Percentiles rank a stretch among this genome's conserved stretches.
phyloP scores from a whole-genome alignment of 2,797 vertebrate genomes.

The Heliangelus exortis region DNA sequence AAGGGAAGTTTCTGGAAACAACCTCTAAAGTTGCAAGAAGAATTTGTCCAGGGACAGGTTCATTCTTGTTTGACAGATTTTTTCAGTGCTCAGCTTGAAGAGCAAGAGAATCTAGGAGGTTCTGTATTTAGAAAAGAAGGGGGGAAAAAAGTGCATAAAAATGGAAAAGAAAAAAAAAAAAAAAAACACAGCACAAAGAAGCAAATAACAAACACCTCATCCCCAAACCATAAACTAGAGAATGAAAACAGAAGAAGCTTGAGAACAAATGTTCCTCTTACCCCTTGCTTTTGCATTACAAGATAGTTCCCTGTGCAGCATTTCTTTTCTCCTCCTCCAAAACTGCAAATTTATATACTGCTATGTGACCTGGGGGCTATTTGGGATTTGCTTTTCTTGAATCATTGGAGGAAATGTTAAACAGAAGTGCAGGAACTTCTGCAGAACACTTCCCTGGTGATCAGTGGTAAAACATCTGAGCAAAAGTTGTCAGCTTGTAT shows the following conservation, averaged over 20 bases:
- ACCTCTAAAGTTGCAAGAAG: slow-evolving; percentile 20
- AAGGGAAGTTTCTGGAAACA: slow-evolving; percentile 4
- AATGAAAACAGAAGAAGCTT: not conserved
- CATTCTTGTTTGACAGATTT: not conserved
- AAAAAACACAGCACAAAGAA: not conserved
- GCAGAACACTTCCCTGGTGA: not conserved
- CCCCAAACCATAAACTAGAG: not conserved
- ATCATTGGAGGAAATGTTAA: not conserved
- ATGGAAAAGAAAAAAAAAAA: not conserved
- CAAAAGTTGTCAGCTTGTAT: not conserved
- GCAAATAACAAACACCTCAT: too few relatives aligned
- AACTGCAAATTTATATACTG: not conserved
- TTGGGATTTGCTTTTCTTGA: not conserved
- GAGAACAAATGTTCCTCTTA: not conserved
- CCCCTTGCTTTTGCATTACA: not conserved
- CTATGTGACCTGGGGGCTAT: not conserved
- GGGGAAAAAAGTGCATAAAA: not conserved
- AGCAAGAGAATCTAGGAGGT: not conserved
- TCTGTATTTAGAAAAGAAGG: not conserved
- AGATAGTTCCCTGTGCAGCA: not conserved
- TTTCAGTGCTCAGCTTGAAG: not conserved
- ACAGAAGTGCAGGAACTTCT: not conserved
- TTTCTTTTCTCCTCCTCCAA: not conserved
- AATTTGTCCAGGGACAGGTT: slow-evolving; percentile 28
- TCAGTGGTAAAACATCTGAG: not conserved